These are phyloP conservation scores for Mercenaria mercenaria DNA, from an alignment of 1,140 invertebrate genomes.

Conservation along the genomic window DNA sequence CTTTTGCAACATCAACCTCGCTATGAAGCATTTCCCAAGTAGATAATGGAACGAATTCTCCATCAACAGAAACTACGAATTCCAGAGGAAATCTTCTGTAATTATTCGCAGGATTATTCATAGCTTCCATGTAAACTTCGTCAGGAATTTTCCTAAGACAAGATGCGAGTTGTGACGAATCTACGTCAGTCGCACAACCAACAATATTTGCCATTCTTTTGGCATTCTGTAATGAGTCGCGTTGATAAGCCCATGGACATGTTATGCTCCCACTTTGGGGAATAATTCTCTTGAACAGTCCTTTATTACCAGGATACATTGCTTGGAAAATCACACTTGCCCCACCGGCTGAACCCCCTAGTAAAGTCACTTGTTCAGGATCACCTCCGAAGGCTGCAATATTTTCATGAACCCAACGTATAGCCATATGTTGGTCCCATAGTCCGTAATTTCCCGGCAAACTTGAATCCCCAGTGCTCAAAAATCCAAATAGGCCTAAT, in stretches of 20 bases:
- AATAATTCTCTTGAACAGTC: constrained; percentile 69
- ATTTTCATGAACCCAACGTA: constrained; percentile 91
- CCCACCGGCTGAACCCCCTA: constrained; percentile 90
- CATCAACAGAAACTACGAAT: constrained; percentile 60
- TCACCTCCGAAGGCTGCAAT: constrained; percentile 91
- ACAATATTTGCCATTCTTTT: not conserved
- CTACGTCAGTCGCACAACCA: not conserved
- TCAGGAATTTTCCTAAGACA: not conserved
- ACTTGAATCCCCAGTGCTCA: constrained; percentile 50
- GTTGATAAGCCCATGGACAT: constrained; percentile 18
- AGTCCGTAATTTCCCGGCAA: constrained; percentile 90
- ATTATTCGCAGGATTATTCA: not conserved
- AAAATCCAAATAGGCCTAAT: constrained; percentile 92
- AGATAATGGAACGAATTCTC: constrained; percentile 51
- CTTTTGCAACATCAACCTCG: constrained; percentile 10
- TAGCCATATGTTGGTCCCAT: constrained; percentile 90
- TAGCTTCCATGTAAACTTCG: not conserved
- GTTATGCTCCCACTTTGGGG: constrained; percentile 65
- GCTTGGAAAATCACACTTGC: constrained; percentile 90
- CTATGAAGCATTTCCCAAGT: constrained; percentile 36
- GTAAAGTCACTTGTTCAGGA: constrained; percentile 89
- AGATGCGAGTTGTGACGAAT: not conserved
- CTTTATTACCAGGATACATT: constrained; percentile 68
- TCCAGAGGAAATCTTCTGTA: constrained; percentile 15
- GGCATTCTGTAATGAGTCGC: constrained; percentile 31